Evolutionary conservation across 1,140 invertebrate genomes (phyloP), one percentile per base, ranked within the genome.

Genomic region (Ephestia elutella): DNA sequence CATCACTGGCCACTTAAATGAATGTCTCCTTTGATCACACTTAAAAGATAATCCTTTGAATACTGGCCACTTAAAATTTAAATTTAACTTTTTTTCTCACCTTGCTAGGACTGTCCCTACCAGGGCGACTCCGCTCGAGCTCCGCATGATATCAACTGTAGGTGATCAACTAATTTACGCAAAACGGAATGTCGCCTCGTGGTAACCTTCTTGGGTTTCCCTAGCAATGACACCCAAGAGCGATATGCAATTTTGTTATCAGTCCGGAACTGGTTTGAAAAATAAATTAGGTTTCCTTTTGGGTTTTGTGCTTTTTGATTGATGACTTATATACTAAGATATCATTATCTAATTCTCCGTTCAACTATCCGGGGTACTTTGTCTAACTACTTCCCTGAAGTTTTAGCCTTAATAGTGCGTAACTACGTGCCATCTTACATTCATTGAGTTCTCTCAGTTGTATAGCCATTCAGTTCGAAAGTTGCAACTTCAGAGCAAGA

Each of bases 61-160:
- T 13, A 44, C 38, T 44, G 38, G 38, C 38, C n/a, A 44, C 38
- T 15, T 15, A 15, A 13, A 44, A 44, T 4, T 1, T 15, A n/a
- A 15, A 44, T 11, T 0, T 44, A n/a, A 44, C 38, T 44, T 44
- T 44, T 35, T 35, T 44, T 44, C 15, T 44, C 15, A 44, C 38
- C 71, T 64, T 60, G 71, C 70, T 66, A 84, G 62, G 60, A 73
- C 66, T 60, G 66, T 73, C 60, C 62, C 66, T 64, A 63, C 62
- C 66, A 72, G 70, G 73, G 74, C 80, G 83, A 85, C 83, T 77
- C 73, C 57, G 75, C 83, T 72, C 83, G 65, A 71, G 80, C 78
- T 76, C 76, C 65, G 71, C 84, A 85, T 85, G 82, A 73, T 84
- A 70, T 57, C 71, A 75, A 87, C 84, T 87, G 82, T 84, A 67